These are phyloP conservation scores for Augiades crinisus DNA, from an alignment of 2,888 invertebrate species.

Conservation along the genomic window DNA sequence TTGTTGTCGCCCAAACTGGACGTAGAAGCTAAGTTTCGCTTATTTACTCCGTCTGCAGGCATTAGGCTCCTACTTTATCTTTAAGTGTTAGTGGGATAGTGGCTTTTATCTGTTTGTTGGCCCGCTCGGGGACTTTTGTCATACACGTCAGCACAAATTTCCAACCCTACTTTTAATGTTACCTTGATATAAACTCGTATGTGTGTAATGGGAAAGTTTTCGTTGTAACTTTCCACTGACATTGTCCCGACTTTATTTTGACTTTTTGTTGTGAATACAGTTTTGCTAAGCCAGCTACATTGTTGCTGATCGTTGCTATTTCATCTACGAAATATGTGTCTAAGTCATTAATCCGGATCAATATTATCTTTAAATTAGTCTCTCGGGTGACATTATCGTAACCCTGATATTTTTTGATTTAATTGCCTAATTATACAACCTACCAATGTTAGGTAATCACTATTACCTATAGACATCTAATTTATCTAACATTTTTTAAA, in stretches of 20 bases:
- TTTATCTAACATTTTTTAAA: no score
- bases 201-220: constrained; percentile 5
- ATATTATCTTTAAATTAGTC: no score
- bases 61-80: constrained; percentile 16
- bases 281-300: no score
- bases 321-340: no score
- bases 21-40: constrained; percentile 15
- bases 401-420: no score
- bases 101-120: constrained; percentile 12
- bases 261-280: not conserved
- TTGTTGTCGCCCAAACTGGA: constrained; percentile 12
- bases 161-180: constrained; percentile 8
- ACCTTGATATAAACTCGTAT: no score
- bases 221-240: not conserved
- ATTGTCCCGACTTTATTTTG: not conserved
- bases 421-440: no score
- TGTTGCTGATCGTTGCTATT: no score
- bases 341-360: no score
- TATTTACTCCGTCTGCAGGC: constrained; percentile 18
- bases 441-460: no score
- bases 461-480: no score
- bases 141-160: not conserved
- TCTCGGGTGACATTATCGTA: no score
- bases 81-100: constrained; percentile 11
- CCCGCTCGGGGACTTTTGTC: constrained; percentile 1